Evolutionary conservation across 2,888 invertebrate genomes (phyloP).

Genomic region (Pachydiplax longipennis): DNA sequence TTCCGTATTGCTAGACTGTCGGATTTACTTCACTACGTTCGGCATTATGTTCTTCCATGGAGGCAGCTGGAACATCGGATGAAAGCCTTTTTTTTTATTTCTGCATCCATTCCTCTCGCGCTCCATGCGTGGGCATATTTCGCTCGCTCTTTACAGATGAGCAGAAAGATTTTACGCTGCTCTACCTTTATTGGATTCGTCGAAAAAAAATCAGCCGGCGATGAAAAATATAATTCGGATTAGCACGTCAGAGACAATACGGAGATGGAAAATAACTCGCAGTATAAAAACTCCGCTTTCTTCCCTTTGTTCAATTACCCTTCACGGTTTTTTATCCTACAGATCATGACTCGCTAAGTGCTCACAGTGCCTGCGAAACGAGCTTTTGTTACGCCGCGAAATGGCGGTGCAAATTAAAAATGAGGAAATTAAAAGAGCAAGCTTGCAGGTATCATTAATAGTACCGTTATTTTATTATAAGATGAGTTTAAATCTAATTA

Average conservation of each 20-base stretch:
- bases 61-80: background rate
- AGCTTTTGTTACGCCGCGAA: background rate
- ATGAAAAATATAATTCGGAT: background rate
- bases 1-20: background rate
- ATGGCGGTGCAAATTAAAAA: background rate
- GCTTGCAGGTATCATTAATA: background rate
- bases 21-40: background rate
- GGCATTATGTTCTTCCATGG: background rate
- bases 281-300: background rate
- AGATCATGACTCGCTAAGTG: background rate
- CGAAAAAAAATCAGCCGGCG: background rate
- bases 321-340: background rate
- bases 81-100: background rate
- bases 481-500: too few species aligned
- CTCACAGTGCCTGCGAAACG: background rate
- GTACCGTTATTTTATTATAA: background rate
- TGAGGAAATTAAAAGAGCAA: background rate
- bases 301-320: conserved; percentile 15
- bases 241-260: background rate
- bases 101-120: background rate
- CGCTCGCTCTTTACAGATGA: background rate
- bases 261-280: background rate
- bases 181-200: background rate
- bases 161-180: background rate
- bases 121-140: background rate